Base-by-base conservation (phyloP, 1,140 invertebrate species). In the Pseudoatta argentina region DNA sequence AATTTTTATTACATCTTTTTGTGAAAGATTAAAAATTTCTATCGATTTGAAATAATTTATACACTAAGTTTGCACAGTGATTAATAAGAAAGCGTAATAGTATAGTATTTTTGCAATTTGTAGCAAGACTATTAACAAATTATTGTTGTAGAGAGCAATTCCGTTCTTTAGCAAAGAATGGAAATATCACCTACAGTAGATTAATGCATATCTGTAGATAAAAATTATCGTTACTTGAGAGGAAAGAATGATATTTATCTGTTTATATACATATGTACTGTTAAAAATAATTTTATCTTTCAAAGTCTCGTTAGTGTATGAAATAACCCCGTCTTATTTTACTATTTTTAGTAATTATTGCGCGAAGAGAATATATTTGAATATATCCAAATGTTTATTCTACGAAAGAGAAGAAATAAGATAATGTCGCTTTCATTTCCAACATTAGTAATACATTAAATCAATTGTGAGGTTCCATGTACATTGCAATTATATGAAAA, bases 401-500 rank as follows among this genome's bases (percentile, higher is more conserved):
- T 6, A 10, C 44, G 27, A 67, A n/a, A 78, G 16, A 77, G 27
- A 57, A 48, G 16, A 2, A 6, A 61, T 12, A 59, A 61, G 30
- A 75, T 44, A 18, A 63, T 55, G n/a, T 71, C 57, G 39, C 30
- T 57, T 81, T 5, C 48, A 57, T 69, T 71, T 81, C 8, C 55
- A 75, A 61, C 12, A 14, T 69, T 63, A 10, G 18, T 57, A 24
- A 69, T 44, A 67, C 27, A 30, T 27, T 44, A 44, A 44, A 8
- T 63, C 2, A 39, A 24, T 73, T 51, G 8, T 14, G 8, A 48
- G 55, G 27, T 24, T 61, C 10, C 39, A 64, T 67, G 77, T 86
- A 86, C 14, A 88, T 91, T 88, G 64, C 67, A 86, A 86, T 88
- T 89, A 69, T 83, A 83, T 88, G 69, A 86, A 75, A 39, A 88